Base-by-base conservation (phyloP, 2,113 vertebrate species). In the Solea senegalensis region DNA sequence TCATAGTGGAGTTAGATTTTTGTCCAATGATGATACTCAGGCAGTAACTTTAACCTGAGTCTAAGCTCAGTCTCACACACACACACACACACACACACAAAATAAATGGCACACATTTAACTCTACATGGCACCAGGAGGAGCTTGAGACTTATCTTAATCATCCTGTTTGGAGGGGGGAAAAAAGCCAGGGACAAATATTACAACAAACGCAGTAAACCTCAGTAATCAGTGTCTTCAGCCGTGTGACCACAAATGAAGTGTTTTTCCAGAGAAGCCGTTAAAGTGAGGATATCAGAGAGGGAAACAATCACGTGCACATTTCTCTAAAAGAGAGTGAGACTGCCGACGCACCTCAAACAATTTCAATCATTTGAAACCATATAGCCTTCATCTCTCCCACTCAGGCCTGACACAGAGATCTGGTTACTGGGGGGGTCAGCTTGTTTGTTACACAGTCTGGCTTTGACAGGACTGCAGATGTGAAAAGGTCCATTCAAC, bases 11-110 rank as follows among this genome's bases (percentile, higher is more conserved):
- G 78, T 83, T 64, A 58, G 70, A 72, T 72, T 76, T 74, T 74
- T 74, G 78, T 88, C 83, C 85, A 62, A 87, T 72, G 86, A 76
- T 81, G 65, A 86, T 73, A 69, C 72, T 82, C 72, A 41, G 40
- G 69, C 66, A 74, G 81, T 76, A 73, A 84, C 72, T 70, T 78
- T 77, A 87, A 61, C 77, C 73, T 71, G 64, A 53, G 39, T 46
- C 41, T n/a, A n/a, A n/a, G n/a, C n/a, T n/a, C n/a, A n/a, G n/a
- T n/a, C n/a, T n/a, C n/a, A n/a, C n/a, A n/a, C n/a, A n/a, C n/a
- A n/a, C n/a, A n/a, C n/a, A n/a, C n/a, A n/a, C n/a, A n/a, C n/a
- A n/a, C n/a, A n/a, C 48, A 64, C 56, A 15, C 41, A 34, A 34
- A 34, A 6, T 34, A 34, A 34, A 34, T 34, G 34, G 34, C 46